Evolutionary conservation across 2,888 invertebrate species (phyloP), one percentile per base, ranked within the genome.

Genomic region (Eupithecia subfuscata): DNA sequence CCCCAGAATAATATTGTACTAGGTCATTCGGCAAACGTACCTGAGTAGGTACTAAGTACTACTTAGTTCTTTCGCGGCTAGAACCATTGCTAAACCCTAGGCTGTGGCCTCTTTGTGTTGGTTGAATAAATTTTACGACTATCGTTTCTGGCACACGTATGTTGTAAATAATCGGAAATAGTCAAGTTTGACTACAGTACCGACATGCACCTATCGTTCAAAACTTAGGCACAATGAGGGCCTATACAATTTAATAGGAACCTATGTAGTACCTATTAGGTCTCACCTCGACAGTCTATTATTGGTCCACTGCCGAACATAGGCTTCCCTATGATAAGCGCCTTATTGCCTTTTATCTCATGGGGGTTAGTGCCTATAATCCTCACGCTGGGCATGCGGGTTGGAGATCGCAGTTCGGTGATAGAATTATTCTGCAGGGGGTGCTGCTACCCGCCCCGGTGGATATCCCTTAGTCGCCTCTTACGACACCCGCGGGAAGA

Each of bases 51-150:
- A 65, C 52, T 40, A 43, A n/a, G 40, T 67, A 65, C 45, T 77
- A 60, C 60, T 60, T 60, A 60, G 60, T 60, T 74, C 71, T 63
- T 76, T 71, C 60, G 48, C 67, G 74, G 77, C 78, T 77, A 74
- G 80, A 77, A 80, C 74, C 78, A 85, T 90, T 90, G 89, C 90
- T 83, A 87, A 88, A 90, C 82, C 75, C 80, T 78, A 78, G 75
- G 73, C 76, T 73, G 75, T 71, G 86, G 88, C 88, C 87, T 86
- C 89, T 87, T 90, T 91, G 90, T 90, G 82, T 88, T 85, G 86
- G 83, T 86, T 89, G 89, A 90, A 90, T 89, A 91, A 84, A 86
- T 90, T 94, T 94, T 92, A 93, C 91, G 92, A 90, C 87, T 73
- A 82, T 71, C 82, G 87, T 90, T 90, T 91, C 89, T 93, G 87